These are phyloP conservation scores for Simalia tracyae DNA, from an alignment of 2,797 vertebrate genomes.

Conservation along the genomic window DNA sequence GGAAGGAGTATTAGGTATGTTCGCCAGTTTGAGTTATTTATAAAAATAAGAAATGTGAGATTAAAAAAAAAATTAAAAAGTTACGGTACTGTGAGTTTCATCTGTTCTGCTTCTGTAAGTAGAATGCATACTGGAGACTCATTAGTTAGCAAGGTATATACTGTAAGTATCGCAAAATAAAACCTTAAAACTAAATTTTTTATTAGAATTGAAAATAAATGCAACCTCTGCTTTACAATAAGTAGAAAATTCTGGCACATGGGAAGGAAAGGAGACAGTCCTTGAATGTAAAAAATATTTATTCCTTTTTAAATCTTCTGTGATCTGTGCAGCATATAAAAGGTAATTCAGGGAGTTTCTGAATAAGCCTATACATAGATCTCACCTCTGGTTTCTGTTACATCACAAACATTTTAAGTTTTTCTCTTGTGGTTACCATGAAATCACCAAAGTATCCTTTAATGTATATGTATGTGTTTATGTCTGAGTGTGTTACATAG, in stretches of 20 bases:
- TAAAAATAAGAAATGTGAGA: too few relatives aligned
- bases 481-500: neutral
- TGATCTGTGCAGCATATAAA: conserved; percentile 67
- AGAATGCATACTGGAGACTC: conserved; percentile 15
- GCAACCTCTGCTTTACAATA: conserved; percentile 58
- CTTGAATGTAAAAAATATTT: conserved; percentile 69
- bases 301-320: conserved; percentile 68
- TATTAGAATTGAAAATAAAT: conserved; percentile 56
- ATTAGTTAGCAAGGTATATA: conserved; percentile 45
- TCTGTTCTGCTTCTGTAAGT: conserved; percentile 20
- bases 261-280: conserved; percentile 59
- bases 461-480: conserved; percentile 38
- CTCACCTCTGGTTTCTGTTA: conserved; percentile 73
- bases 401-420: conserved; percentile 68
- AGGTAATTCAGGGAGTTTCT: conserved; percentile 68
- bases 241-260: conserved; percentile 61
- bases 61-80: neutral
- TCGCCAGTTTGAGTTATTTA: too few relatives aligned
- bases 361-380: conserved; percentile 68
- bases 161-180: conserved; percentile 27
- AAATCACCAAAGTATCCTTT: conserved; percentile 67
- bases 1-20: too few relatives aligned
- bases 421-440: conserved; percentile 68
- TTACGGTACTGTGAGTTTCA: neutral
- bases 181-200: conserved; percentile 38